phyloP scores from a whole-genome alignment of 2,113 vertebrate genomes.

The Coptodon bakossiorum region DNA sequence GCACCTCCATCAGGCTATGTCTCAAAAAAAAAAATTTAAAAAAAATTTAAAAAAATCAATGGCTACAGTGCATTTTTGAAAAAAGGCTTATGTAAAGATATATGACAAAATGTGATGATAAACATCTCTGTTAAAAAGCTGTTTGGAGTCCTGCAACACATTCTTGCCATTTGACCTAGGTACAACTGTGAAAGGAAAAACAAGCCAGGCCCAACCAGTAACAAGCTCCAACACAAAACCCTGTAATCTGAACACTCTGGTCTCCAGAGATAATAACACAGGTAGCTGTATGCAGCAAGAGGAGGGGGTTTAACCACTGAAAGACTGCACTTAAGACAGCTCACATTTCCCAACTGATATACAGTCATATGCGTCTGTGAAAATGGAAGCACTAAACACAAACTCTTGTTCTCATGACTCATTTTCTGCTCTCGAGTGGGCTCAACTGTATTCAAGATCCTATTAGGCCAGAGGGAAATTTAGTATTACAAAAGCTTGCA shows the following conservation, averaged over 20 bases:
- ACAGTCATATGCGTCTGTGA: background rate
- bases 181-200: conserved; percentile 44
- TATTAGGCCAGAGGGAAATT: background rate
- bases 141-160: background rate
- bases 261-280: conserved; percentile 50
- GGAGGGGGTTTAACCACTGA: background rate
- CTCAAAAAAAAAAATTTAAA: background rate
- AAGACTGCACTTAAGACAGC: background rate
- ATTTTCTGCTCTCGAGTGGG: background rate
- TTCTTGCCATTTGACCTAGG: conserved; percentile 1
- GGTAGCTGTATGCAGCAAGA: conserved; percentile 3
- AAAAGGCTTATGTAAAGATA: background rate
- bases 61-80: background rate
- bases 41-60: no score
- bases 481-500: background rate
- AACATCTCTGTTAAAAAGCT: background rate
- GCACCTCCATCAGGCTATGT: background rate
- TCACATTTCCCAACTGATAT: conserved; percentile 10
- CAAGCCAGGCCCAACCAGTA: conserved; percentile 1
- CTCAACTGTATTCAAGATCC: background rate
- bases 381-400: background rate
- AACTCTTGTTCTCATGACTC: conserved; percentile 4
- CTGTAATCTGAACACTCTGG: conserved; percentile 52
- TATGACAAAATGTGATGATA: background rate
- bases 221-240: conserved; percentile 55